Evolutionary conservation across 2,113 vertebrate genomes (phyloP), one percentile per base, ranked within the genome.

Genomic region (Balaenoptera acutorostrata): DNA sequence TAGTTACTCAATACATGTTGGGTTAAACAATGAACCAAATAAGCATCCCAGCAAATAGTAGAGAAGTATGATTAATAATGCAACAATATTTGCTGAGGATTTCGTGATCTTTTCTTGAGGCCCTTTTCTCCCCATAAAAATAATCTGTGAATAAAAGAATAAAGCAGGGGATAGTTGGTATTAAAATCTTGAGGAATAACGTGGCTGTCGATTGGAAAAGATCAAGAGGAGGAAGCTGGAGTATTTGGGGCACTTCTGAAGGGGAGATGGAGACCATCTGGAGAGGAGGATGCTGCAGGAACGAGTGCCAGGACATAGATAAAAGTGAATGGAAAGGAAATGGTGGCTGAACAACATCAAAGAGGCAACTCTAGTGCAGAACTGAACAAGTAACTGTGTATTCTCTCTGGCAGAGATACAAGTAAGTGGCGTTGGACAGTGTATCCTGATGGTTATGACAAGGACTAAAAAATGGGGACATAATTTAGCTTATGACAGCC

Each of bases 221-320:
- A 99, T 98, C 98, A 99, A 98, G 98, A 98, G 98, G 96, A 99
- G 98, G 98, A 98, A 98, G 98, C 98, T 98, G 96, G 97, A 98
- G 98, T 98, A 98, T 98, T 99, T 98, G 97, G 98, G 98, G 98
- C 97, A 98, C 98, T 98, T 98, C 97, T 98, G 98, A 99, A 98
- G 97, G 97, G 98, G 98, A 98, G 98, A 98, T 99, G 98, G 98
- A 99, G 98, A 99, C 98, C 98, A 99, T 99, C 98, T 99, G 98
- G 98, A 98, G 98, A 97, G 98, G 98, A 99, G 98, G 98, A 98
- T 99, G 98, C 98, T 98, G 97, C 95, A 97, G 98, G 98, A 98
- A 97, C 96, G 98, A 98, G 97, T 98, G 98, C 98, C 98, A 99
- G 98, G 98, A 99, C 93, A 97, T 97, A 99, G 99, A 99, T 99